Conservation (phyloP, 2,113 vertebrate species). For the Deroptyus accipitrinus region DNA sequence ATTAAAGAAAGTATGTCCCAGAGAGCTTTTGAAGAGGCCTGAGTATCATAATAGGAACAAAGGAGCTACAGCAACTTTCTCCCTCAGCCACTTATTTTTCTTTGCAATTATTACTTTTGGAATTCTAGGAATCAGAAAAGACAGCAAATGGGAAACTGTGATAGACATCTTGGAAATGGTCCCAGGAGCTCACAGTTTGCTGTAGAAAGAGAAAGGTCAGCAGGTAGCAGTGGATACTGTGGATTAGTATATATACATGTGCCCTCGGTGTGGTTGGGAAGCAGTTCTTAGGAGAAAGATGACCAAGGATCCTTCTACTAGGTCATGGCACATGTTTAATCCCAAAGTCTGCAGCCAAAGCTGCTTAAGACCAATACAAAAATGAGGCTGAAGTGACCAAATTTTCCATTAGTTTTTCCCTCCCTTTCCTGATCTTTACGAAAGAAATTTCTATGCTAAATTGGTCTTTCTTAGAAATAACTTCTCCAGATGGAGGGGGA, state of each 20-base stretch:
- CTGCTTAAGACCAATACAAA: not conserved
- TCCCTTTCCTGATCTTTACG: not conserved
- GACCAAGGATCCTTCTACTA: not conserved
- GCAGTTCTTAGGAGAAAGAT: not conserved
- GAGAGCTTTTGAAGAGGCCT: not conserved
- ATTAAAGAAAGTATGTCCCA: not conserved
- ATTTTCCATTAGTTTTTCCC: not conserved
- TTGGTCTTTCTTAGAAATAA: not conserved
- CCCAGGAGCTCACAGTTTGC: rapidly evolving
- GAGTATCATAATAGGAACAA: not conserved
- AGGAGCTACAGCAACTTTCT: not conserved
- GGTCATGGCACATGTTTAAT: not conserved
- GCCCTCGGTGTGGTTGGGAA: not conserved
- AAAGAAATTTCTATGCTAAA: not conserved
- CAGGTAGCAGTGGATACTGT: not conserved
- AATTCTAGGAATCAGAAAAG: not conserved
- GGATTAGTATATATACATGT: not conserved
- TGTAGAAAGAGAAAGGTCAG: not conserved
- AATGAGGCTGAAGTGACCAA: not conserved
- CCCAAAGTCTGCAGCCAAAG: not conserved
- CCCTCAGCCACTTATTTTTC: not conserved
- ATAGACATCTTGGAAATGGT: not conserved
- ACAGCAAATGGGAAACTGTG: not conserved
- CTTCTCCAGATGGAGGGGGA: not conserved
- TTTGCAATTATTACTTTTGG: not conserved